These are phyloP conservation scores for Drosophila sproati DNA, from an alignment of 1,140 invertebrate species.

Conservation along the genomic window DNA sequence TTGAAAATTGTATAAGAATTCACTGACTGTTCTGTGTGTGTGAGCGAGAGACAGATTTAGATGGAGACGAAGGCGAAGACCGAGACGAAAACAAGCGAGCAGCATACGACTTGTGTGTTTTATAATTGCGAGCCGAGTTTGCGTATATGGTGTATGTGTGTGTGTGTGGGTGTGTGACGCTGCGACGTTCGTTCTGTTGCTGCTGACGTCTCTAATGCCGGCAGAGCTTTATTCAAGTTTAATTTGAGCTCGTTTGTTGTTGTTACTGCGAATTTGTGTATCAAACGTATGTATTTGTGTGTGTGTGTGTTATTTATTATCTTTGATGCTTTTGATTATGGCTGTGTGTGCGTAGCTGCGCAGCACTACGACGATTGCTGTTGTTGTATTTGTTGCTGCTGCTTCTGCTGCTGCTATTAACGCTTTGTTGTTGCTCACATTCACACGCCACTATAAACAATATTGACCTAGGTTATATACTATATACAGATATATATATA, in stretches of 20 bases:
- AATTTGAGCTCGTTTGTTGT: conserved; percentile 27
- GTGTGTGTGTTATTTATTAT: conserved; percentile 63
- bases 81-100: neutral
- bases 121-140: conserved; percentile 20
- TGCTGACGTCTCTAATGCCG: conserved; percentile 37
- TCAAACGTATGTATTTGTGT: conserved; percentile 9
- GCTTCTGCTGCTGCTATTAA: conserved; percentile 48
- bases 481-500: conserved; percentile 25
- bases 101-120: conserved; percentile 17
- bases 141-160: neutral
- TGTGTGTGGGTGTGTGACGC: conserved; percentile 29
- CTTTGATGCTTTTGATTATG: conserved; percentile 39
- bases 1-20: conserved; percentile 44
- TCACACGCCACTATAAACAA: conserved; percentile 83
- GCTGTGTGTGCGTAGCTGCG: conserved; percentile 30
- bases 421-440: conserved; percentile 57
- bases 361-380: conserved; percentile 50
- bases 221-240: conserved; percentile 39
- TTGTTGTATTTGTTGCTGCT: conserved; percentile 24
- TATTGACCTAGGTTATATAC: conserved; percentile 83
- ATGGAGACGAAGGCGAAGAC: neutral
- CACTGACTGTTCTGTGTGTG: conserved; percentile 28
- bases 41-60: neutral
- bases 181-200: conserved; percentile 18
- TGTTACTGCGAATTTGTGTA: conserved; percentile 44